Base-by-base conservation (phyloP, 2,797 vertebrate species). In the Triplophysa bombifrons region DNA sequence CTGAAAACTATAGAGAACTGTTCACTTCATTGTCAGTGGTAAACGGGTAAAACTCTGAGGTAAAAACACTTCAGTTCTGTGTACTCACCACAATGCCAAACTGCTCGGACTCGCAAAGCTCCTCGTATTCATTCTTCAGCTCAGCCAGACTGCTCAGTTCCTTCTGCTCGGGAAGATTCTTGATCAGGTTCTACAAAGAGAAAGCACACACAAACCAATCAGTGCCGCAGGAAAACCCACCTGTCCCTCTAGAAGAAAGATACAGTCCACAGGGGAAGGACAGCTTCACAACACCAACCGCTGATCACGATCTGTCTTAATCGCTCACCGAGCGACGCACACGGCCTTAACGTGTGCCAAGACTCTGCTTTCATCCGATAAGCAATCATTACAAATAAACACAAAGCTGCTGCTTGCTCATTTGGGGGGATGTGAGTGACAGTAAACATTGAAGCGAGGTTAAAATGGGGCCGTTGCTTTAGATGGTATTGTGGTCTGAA, bases 51-150 rank as follows among this genome's bases (percentile, higher is more conserved):
- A 50, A 16, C 12, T 50, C 27, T 30, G 14, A 1, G 19, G 16
- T 30, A 12, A 46, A 12, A 46, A 46, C 44, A 10, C 9, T 27
- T 7, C 19, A 8, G 50, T 27, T 16, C 34, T 34, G 46, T 10
- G 20, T 92, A 96, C 97, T 86, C 93, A 99, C 98, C 95, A 98
- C 96, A 87, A 98, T 95, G 90, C 95, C 96, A 92, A 99, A 99
- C 60, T 98, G 97, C 86, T 99, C 98, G 1, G 98, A 94, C 82
- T 99, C 98, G 79, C 96, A 95, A 7, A 99, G 95, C 87, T 98
- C 96, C 19, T 96, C 92, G 72, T 98, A 99, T 85, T 99, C 97
- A 78, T 90, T 92, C 92, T 96, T 97, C 84, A 98, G 92, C 89
- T 97, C 94, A 0, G 96, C 95, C 86, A 99, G 93, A 80, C 95